phyloP scores from a whole-genome alignment of 2,113 vertebrate species.

The Indri indri region DNA sequence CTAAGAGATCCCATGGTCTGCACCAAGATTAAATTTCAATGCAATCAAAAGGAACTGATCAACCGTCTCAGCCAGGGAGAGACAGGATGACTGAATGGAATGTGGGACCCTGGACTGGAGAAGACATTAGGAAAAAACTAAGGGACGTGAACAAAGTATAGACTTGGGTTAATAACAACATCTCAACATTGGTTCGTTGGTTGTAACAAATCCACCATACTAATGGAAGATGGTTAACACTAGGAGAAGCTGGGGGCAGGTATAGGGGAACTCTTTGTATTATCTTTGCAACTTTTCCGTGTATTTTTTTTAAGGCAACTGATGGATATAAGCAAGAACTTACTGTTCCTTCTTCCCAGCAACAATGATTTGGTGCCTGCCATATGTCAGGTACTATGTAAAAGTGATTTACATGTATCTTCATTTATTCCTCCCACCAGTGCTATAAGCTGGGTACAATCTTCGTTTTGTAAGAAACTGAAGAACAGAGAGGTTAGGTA shows the following conservation, averaged over 20 bases:
- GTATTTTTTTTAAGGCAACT: not conserved
- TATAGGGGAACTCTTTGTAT: not conserved
- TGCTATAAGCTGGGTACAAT: not conserved
- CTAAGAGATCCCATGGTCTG: not conserved
- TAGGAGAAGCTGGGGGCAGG: not conserved
- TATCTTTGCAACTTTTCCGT: not conserved
- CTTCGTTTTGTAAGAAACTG: not conserved
- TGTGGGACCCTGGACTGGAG: not conserved
- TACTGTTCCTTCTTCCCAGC: not conserved
- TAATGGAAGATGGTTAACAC: not conserved
- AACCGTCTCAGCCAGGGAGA: not conserved
- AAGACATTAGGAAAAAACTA: too few relatives aligned
- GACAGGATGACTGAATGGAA: not conserved
- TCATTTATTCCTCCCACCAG: not conserved
- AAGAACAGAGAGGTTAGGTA: not conserved
- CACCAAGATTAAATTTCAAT: not conserved
- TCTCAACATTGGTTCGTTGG: not conserved
- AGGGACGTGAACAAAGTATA: not conserved
- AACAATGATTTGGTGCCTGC: not conserved
- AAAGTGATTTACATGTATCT: not conserved
- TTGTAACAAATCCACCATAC: not conserved
- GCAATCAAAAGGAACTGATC: not conserved
- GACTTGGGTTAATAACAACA: not conserved
- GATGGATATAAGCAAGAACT: not conserved
- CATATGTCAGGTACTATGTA: not conserved